Conservation (phyloP, 2,113 vertebrate genomes). For the Mustela nigripes region DNA sequence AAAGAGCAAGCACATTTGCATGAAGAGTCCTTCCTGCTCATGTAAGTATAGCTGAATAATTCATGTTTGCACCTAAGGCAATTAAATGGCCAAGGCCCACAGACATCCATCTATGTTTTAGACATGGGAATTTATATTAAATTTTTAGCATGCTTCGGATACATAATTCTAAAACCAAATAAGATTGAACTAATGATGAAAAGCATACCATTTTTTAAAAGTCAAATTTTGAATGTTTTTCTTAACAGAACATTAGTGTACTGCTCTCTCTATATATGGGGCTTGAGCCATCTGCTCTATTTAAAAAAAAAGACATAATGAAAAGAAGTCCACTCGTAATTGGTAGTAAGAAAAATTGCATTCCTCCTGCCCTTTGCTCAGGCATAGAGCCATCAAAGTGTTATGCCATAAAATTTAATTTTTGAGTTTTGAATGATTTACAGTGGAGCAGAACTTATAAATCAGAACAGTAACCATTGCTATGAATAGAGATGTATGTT, state of each 20-base stretch:
- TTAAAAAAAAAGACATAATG: conserved; percentile 15
- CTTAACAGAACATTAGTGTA: conserved; percentile 73
- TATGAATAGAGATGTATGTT: conserved; percentile 96
- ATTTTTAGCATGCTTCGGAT: conserved; percentile 65
- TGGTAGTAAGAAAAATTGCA: conserved; percentile 86
- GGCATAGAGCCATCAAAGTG: conserved; percentile 87
- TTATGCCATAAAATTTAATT: conserved; percentile 89
- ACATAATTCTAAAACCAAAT: conserved; percentile 78
- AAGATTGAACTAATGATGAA: conserved; percentile 76
- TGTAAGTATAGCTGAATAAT: conserved; percentile 42
- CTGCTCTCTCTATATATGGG: conserved; percentile 69
- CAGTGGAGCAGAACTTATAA: conserved; percentile 90
- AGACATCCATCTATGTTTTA: conserved; percentile 55
- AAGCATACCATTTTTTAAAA: conserved; percentile 63
- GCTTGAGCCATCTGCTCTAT: conserved; percentile 79
- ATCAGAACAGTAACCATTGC: conserved; percentile 93
- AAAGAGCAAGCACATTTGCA: background rate
- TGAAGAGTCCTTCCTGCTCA: background rate
- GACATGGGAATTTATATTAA: conserved; percentile 62
- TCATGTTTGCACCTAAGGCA: conserved; percentile 69
- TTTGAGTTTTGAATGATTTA: conserved; percentile 92
- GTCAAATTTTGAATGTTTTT: conserved; percentile 81
- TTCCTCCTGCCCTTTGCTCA: conserved; percentile 86
- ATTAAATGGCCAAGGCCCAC: conserved; percentile 50
- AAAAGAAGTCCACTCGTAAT: conserved; percentile 84